Conservation (phyloP, 2,888 invertebrate genomes). For the Blastobasis lacticolella region DNA sequence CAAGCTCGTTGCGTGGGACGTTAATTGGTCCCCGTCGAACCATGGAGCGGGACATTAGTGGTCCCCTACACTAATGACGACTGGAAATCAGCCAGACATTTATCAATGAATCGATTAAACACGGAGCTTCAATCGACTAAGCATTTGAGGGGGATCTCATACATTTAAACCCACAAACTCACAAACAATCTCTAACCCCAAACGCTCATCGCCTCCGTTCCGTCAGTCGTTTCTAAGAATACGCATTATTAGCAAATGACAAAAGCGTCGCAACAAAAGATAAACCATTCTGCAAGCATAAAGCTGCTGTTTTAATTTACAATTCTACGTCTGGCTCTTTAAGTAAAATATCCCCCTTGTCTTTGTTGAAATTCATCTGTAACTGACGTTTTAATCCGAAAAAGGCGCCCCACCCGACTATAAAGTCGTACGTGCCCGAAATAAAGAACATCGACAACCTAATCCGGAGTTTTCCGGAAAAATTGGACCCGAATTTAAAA, state of each 20-base stretch:
- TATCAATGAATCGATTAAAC: no score
- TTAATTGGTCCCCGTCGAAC: constrained; percentile 33
- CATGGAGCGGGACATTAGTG: constrained; percentile 30
- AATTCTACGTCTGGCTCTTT: constrained; percentile 21
- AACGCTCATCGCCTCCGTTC: no score
- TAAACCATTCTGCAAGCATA: no score
- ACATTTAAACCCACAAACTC: no score
- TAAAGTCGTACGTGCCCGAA: constrained; percentile 54
- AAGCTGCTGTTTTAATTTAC: constrained; percentile 1
- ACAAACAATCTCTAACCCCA: no score
- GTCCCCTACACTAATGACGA: constrained; percentile 20
- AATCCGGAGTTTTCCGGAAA: no score
- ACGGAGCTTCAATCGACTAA: no score
- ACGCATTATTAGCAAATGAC: no score
- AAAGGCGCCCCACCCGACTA: constrained; percentile 40
- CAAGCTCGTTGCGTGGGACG: constrained; percentile 21
- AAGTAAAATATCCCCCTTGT: constrained; percentile 20
- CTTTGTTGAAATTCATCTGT: constrained; percentile 50
- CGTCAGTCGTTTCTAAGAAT: no score
- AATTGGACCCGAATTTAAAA: no score
- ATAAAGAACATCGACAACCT: constrained; percentile 25
- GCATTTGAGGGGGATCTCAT: no score
- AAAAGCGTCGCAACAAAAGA: no score
- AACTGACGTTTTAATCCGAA: constrained; percentile 59
- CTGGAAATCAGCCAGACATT: constrained; percentile 8